Evolutionary conservation across 2,888 invertebrate species (phyloP).

Genomic region (Thymelicus lineola): DNA sequence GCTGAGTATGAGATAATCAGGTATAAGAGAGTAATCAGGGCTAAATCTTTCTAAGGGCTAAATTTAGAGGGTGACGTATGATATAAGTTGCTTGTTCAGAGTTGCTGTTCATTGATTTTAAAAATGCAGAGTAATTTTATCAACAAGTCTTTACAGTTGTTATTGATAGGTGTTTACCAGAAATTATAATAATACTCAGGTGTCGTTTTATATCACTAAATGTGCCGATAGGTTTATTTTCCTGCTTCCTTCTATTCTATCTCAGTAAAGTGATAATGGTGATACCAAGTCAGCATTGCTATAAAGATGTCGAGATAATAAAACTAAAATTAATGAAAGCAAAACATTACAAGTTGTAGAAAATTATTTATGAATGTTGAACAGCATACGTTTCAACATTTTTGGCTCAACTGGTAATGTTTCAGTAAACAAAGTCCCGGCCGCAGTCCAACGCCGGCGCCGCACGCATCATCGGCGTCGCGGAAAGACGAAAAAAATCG

Average conservation of each 20-base stretch:
- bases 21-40: no score
- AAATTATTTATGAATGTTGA: not conserved
- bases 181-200: no score
- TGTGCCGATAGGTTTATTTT: no score
- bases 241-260: not conserved
- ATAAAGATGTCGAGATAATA: not conserved
- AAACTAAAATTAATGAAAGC: not conserved
- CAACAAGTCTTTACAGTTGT: no score
- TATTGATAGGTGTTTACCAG: no score
- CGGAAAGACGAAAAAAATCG: constrained; percentile 1
- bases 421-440: constrained; percentile 28
- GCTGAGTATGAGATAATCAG: no score
- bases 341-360: not conserved
- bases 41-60: no score
- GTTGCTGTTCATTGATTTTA: no score
- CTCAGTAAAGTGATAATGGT: not conserved
- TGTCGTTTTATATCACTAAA: no score
- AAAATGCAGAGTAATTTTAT: no score
- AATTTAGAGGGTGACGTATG: no score
- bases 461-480: constrained; percentile 3
- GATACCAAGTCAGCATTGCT: not conserved
- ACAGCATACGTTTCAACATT: constrained; percentile 4
- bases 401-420: constrained; percentile 12
- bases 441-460: constrained; percentile 28
- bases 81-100: no score